Percentiles rank a stretch among this genome's conserved stretches.
These are phyloP conservation scores for Philereme vetulata DNA, from an alignment of 2,888 invertebrate species.

Conservation along the genomic window DNA sequence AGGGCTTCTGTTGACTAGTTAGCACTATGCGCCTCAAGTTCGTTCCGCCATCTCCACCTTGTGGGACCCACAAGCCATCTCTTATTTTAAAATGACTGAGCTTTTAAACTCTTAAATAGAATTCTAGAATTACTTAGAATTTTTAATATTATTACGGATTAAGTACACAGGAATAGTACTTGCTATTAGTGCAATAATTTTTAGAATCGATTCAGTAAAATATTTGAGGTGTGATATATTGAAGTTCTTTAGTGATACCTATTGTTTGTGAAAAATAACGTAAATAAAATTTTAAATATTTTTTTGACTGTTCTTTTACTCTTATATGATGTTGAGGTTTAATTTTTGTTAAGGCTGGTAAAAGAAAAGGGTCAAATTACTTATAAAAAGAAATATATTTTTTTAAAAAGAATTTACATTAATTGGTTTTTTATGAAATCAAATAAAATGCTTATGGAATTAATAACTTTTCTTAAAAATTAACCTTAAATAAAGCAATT, in stretches of 20 bases:
- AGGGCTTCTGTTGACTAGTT: too few species aligned
- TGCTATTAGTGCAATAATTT: too few species aligned
- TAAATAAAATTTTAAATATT: too few species aligned
- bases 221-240: slow-evolving; percentile 15
- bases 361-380: neutral
- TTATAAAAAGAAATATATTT: slow-evolving; percentile 19
- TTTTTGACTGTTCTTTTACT: too few species aligned
- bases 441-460: slow-evolving; percentile 36
- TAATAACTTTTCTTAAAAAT: slow-evolving; percentile 27
- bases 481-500: slow-evolving; percentile 16
- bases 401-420: slow-evolving; percentile 29
- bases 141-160: too few species aligned
- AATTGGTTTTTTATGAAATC: slow-evolving; percentile 27
- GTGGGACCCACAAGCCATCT: too few species aligned
- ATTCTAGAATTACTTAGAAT: too few species aligned
- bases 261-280: neutral
- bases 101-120: slow-evolving; percentile 4
- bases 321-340: too few species aligned
- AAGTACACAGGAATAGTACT: too few species aligned
- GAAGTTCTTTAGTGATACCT: neutral
- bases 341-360: neutral
- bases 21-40: too few species aligned
- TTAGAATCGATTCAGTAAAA: slow-evolving; percentile 8
- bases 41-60: too few species aligned
- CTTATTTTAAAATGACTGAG: slow-evolving; percentile 24